Evolutionary conservation across 1,140 invertebrate genomes (phyloP).

Genomic region (Sinella curviseta): DNA sequence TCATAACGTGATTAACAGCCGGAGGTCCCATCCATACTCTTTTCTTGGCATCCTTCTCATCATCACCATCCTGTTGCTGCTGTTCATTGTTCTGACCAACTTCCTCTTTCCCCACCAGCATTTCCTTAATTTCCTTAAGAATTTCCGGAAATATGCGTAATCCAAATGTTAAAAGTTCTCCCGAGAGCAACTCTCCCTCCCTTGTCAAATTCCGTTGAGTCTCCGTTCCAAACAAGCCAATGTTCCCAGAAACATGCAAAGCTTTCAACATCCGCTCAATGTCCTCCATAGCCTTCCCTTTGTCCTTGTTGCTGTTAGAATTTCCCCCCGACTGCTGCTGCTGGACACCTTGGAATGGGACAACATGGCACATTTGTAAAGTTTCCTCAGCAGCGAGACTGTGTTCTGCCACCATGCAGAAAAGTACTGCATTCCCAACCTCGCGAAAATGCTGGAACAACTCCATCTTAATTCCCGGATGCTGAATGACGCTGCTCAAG

Average conservation of each 20-base stretch:
- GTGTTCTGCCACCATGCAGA: conserved; percentile 94
- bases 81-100: not conserved
- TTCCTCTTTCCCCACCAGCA: conserved; percentile 71
- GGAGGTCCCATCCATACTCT: conserved; percentile 89
- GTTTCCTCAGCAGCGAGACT: conserved; percentile 93
- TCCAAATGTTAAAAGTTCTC: conserved; percentile 96
- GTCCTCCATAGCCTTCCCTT: conserved; percentile 56
- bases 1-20: conserved; percentile 87
- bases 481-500: conserved; percentile 93
- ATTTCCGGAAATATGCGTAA: conserved; percentile 96
- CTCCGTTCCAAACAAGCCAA: conserved; percentile 91
- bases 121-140: conserved; percentile 78
- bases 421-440: conserved; percentile 94
- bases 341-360: conserved; percentile 95
- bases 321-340: too few relatives aligned
- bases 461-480: conserved; percentile 94
- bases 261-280: conserved; percentile 87
- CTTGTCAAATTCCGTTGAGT: conserved; percentile 72
- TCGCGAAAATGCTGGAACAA: conserved; percentile 95
- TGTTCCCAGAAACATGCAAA: conserved; percentile 93
- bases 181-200: conserved; percentile 92
- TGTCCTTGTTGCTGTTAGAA: conserved; percentile 43
- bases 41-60: conserved; percentile 81
- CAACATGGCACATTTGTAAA: conserved; percentile 92
- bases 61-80: too few relatives aligned